Base-by-base conservation (phyloP, 2,113 vertebrate species). In the Trematocara variabile region DNA sequence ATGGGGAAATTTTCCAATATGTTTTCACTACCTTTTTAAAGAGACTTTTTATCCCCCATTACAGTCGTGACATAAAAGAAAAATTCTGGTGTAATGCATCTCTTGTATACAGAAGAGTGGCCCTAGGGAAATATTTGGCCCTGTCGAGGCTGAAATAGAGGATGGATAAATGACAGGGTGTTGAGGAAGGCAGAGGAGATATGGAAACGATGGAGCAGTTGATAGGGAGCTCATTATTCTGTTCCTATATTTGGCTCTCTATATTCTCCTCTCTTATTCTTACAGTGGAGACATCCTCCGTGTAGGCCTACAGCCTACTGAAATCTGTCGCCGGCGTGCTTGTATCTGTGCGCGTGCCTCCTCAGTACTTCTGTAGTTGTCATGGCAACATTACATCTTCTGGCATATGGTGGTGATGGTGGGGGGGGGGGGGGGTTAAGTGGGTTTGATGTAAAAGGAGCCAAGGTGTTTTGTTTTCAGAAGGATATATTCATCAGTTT, bases 311-410 rank as follows among this genome's bases (percentile, higher is more conserved):
- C 88, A 44, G 75, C 88, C 80, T 73, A 89, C 90, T 70, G 81
- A 88, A 86, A 90, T 58, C 41, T 87, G 63, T 81, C 55, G 50
- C 78, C 48, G 44, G 86, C 48, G 48, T 6, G 80, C 34, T 18
- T 48, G 77, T 81, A 56, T 68, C 68, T 30, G 56, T 44, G 75
- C 20, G 18, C n/a, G 10, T 8, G 39, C 20, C 58, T 84, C 79
- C 30, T 77, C 46, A 3, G 54, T 89, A 85, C 83, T 89, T 86
- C 54, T 80, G 65, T 65, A 16, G 93, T 94, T 79, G 92, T 93
- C 93, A 94, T 94, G 82, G 91, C 86, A 94, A 95, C 93, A 73
- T 87, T 54, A 81, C n/a, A 86, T 91, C 18, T 44, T 79, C 52
- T 85, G 78, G 77, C 82, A 77, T 92, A 81, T 60, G 28, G 56